Base-by-base conservation (phyloP, 2,888 invertebrate species). In the Ornithoptera priamus region DNA sequence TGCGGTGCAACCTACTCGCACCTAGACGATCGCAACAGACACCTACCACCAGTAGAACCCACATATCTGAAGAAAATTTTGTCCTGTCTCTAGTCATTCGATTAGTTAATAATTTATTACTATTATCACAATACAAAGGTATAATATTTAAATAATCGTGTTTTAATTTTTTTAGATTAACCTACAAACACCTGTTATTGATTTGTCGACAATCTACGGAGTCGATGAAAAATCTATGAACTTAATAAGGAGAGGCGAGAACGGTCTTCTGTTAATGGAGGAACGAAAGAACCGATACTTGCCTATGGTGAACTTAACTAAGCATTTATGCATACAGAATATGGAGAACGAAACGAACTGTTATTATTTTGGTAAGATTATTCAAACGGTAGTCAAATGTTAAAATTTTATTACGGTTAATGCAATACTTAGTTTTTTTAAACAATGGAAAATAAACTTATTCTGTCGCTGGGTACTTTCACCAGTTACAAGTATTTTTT, bases 191-290 rank as follows among this genome's bases (percentile, higher is more conserved):
- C 89, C 89, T 4, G 64, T 85, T 17, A 70, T 89, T 59, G 89
- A 89, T 75, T 78, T 90, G 15, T 90, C 89, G 24, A 85, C 84
- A 20, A 79, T 90, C 69, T 90, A 89, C 59, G 89, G 89, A 67
- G 81, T 85, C 7, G 80, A 87, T 70, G 81, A 89, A 46, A 73
- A 76, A 56, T 78, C 82, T 30, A 77, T 84, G 39, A 74, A 79
- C 7, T 73, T 72, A 53, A 79, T 88, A 2, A 81, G 88, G 72
- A 78, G 78, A 71, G 81, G 78, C 67, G 77, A 85, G 73, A 67
- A 81, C 30, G 89, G 89, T 4, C 77, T 86, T 20, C 72, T 89
- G n/a, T 82, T 80, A 70, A 80, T 85, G 62, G 83, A 86, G 69
- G 79, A 75, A 22, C 80, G 85, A 69, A 75, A 76, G 8, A 76